phyloP scores from a whole-genome alignment of 2,797 vertebrate genomes.

The Sebastiscus albofasciatus region DNA sequence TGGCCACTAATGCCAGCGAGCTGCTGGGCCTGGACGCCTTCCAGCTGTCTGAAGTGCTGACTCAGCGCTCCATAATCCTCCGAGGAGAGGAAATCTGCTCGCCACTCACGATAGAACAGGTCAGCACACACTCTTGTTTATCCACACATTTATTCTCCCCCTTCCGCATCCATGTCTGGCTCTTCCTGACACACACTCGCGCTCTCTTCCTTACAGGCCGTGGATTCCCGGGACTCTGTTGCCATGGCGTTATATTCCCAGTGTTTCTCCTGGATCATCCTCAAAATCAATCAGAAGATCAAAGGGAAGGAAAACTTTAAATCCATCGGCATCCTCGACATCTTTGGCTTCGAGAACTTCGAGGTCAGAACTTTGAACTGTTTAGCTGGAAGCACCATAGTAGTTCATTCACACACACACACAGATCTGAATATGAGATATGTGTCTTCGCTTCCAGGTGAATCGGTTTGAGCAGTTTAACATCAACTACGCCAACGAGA shows the following conservation, averaged over 20 bases:
- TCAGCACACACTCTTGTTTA: constrained; percentile 42
- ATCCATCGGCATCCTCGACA: constrained; percentile 94
- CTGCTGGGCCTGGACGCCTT: constrained; percentile 91
- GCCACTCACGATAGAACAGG: constrained; percentile 94
- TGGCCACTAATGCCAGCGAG: constrained; percentile 88
- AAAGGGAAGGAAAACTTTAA: constrained; percentile 95
- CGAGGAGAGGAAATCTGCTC: constrained; percentile 95
- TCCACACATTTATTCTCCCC: neutral
- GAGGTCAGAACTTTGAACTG: constrained; percentile 78
- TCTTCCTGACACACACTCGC: neutral
- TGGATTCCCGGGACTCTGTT: constrained; percentile 92
- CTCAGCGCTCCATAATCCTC: constrained; percentile 94
- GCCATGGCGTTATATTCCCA: constrained; percentile 95
- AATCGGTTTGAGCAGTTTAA: constrained; percentile 85
- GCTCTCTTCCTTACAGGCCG: constrained; percentile 79
- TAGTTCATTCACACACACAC: neutral
- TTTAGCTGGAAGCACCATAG: no score
- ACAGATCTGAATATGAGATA: neutral
- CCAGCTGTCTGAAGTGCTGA: constrained; percentile 93
- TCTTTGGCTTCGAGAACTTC: constrained; percentile 96
- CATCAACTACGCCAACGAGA: constrained; percentile 85
- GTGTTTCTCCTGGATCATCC: constrained; percentile 96
- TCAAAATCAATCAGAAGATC: constrained; percentile 91
- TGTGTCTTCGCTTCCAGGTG: constrained; percentile 64
- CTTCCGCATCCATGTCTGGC: neutral